Conservation (phyloP, 2,797 vertebrate species). For the Myoxocephalus aenaeus region DNA sequence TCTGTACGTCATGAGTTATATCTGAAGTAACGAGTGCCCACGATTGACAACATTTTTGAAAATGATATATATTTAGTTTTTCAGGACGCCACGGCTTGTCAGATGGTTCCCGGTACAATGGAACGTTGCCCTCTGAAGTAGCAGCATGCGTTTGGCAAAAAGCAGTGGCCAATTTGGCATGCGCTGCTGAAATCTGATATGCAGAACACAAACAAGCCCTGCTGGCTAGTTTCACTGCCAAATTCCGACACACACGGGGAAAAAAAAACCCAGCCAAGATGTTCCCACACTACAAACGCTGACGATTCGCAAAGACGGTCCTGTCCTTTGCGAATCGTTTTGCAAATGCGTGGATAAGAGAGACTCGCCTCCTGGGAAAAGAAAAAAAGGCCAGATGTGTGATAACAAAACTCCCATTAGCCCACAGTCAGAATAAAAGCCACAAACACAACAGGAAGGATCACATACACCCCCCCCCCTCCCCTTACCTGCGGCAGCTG, state of each 20-base stretch:
- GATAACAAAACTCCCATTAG: slow-evolving; percentile 13
- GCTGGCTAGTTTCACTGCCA: slow-evolving; percentile 67
- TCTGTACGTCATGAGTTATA: background rate
- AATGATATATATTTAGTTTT: background rate
- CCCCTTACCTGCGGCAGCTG: slow-evolving; percentile 27
- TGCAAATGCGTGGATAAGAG: slow-evolving; percentile 5
- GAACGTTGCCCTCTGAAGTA: slow-evolving; percentile 62
- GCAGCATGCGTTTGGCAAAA: slow-evolving; percentile 68
- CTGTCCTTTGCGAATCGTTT: slow-evolving; percentile 33
- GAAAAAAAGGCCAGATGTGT: slow-evolving; percentile 26
- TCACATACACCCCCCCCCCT: background rate
- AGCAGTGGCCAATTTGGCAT: slow-evolving; percentile 69
- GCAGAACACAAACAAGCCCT: slow-evolving; percentile 76
- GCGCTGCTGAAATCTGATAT: slow-evolving; percentile 71
- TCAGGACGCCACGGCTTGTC: slow-evolving; percentile 36
- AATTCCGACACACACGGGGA: slow-evolving; percentile 38
- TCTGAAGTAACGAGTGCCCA: background rate
- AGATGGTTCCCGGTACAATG: slow-evolving; percentile 61
- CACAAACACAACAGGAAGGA: slow-evolving; percentile 2
- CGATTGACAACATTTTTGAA: slow-evolving; percentile 9
- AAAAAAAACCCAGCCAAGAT: slow-evolving; percentile 48
- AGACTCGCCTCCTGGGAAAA: background rate
- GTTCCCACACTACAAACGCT: slow-evolving; percentile 37
- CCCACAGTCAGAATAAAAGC: background rate
- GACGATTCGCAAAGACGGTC: slow-evolving; percentile 24